phyloP scores from a whole-genome alignment of 2,888 invertebrate genomes.

The Chrysolina americana region DNA sequence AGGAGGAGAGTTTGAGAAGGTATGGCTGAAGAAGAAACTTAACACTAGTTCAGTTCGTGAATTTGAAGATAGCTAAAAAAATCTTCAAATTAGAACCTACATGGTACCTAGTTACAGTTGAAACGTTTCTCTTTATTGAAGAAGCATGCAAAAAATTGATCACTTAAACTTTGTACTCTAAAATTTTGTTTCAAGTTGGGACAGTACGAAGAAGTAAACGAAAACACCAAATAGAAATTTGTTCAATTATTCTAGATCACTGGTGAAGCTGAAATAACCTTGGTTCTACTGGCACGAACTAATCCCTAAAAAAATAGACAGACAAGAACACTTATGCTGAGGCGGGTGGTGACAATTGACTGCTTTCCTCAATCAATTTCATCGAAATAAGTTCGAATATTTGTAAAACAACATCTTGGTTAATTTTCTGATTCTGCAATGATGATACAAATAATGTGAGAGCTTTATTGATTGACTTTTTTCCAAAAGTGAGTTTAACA shows the following conservation, averaged over 20 bases:
- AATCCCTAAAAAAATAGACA: background rate
- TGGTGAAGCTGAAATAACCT: no score
- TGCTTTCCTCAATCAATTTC: slow-evolving; percentile 60
- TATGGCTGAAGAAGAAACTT: no score
- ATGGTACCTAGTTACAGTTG: no score
- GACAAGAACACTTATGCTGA: slow-evolving; percentile 49
- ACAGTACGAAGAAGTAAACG: no score
- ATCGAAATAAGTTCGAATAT: slow-evolving; percentile 67
- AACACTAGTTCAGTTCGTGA: no score
- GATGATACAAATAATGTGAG: slow-evolving; percentile 68
- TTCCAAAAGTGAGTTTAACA: slow-evolving; percentile 66
- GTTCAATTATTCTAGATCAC: no score
- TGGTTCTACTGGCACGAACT: background rate
- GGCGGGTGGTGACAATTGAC: slow-evolving; percentile 55
- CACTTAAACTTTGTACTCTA: background rate
- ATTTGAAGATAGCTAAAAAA: no score
- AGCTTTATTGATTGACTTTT: slow-evolving; percentile 63
- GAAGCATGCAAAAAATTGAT: background rate
- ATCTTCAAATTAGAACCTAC: no score
- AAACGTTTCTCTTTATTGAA: background rate
- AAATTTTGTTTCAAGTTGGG: background rate
- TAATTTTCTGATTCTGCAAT: slow-evolving; percentile 69
- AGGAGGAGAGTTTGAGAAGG: no score
- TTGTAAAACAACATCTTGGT: slow-evolving; percentile 70
- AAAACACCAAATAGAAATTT: no score